Conservation (phyloP, 2,797 vertebrate genomes). For the Melanitta fusca region DNA sequence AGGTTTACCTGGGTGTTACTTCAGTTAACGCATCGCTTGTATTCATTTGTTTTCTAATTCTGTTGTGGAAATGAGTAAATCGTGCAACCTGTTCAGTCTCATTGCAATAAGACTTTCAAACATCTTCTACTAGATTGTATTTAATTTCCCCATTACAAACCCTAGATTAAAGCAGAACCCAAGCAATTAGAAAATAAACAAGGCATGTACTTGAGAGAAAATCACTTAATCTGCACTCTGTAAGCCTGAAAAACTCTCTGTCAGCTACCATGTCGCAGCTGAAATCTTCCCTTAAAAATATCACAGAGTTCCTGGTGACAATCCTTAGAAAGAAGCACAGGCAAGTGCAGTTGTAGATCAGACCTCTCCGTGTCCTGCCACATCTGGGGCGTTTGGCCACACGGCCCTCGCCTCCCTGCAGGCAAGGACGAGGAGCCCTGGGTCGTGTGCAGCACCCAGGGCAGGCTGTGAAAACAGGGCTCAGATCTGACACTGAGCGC, state of each 20-base stretch:
- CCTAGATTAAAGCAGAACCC: conserved; percentile 5
- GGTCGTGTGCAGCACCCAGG: accelerated
- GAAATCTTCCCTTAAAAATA: background rate
- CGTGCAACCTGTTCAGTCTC: background rate
- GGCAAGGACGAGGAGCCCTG: background rate
- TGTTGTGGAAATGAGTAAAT: background rate
- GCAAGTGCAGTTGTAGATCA: accelerated
- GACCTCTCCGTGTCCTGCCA: background rate
- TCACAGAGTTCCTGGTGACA: background rate
- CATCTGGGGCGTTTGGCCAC: background rate
- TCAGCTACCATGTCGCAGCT: background rate
- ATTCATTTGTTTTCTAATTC: background rate
- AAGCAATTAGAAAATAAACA: conserved; percentile 31
- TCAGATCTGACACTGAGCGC: background rate
- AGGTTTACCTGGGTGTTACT: accelerated
- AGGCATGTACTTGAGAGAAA: background rate
- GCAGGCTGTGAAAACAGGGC: background rate
- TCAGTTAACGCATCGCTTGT: background rate
- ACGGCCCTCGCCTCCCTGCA: background rate
- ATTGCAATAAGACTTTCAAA: background rate
- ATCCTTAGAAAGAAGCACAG: background rate
- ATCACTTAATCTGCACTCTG: background rate
- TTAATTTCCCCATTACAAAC: background rate
- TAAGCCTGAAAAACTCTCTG: background rate
- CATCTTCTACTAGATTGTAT: background rate